Percentiles rank a stretch among this genome's conserved stretches.
These are phyloP conservation scores for Nasua narica DNA, from an alignment of 2,797 vertebrate species.

Conservation along the genomic window DNA sequence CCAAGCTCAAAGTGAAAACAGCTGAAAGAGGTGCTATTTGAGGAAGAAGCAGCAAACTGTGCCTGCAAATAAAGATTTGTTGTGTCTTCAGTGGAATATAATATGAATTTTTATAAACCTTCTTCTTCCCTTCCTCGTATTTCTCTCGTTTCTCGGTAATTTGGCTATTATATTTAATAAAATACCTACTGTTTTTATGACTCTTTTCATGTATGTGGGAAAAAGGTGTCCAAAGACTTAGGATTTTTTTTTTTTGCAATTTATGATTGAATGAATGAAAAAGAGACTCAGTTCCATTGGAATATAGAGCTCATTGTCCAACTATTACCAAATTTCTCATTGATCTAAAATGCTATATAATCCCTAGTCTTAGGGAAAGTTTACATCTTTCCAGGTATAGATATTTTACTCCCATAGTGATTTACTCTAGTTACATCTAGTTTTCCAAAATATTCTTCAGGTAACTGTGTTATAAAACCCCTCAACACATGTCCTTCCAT, in stretches of 20 bases:
- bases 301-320: neutral
- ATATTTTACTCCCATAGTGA: neutral
- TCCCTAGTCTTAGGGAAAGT: neutral
- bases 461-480: neutral
- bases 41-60: neutral
- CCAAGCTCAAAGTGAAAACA: neutral
- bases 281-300: fast-evolving
- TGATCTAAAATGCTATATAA: neutral
- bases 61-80: neutral
- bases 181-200: neutral
- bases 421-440: neutral
- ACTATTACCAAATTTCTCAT: neutral
- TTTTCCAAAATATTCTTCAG: neutral
- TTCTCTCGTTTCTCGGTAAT: neutral
- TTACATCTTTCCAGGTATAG: neutral
- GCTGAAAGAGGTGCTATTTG: neutral
- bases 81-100: neutral
- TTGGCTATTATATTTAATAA: neutral
- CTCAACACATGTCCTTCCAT: neutral
- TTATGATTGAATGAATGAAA: neutral
- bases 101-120: neutral
- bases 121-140: neutral
- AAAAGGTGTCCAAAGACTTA: neutral
- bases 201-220: neutral
- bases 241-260: neutral